Percentiles rank a stretch among this genome's conserved stretches.
Evolutionary conservation across 92 coral and sea anemone genomes (phyloP).

Genomic region (Anthopleura xanthogrammica): DNA sequence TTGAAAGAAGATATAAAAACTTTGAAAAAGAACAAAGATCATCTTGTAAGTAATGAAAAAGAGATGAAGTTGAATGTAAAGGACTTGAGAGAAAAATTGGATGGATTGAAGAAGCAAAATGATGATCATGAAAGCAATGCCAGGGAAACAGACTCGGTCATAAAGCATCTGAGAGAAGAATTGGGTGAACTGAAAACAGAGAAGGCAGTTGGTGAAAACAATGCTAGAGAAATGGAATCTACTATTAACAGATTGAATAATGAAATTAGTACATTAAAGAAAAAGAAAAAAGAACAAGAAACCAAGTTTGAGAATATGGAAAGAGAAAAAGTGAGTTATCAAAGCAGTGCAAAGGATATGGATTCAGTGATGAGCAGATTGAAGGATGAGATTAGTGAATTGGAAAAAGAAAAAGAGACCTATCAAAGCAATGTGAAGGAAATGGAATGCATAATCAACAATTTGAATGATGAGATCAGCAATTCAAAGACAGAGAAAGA

Average conservation of each 20-base stretch:
- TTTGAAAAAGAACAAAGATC: constrained; percentile 12
- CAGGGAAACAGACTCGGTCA: neutral
- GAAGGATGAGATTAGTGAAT: neutral
- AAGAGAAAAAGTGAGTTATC: neutral
- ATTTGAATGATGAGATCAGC: neutral
- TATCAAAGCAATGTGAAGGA: neutral
- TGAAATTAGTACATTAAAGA: neutral
- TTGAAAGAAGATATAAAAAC: constrained; percentile 9
- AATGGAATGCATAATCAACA: neutral
- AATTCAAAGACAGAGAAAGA: neutral
- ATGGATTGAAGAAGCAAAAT: neutral
- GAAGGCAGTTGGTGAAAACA: neutral
- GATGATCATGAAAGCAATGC: neutral
- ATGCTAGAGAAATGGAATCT: neutral
- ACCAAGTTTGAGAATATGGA: neutral
- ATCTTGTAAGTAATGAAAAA: neutral
- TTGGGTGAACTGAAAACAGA: neutral
- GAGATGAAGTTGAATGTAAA: neutral
- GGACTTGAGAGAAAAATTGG: neutral
- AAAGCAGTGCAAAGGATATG: neutral
- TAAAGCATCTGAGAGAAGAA: neutral
- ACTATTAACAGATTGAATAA: neutral
- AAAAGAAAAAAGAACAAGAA: neutral
- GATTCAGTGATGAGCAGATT: neutral
- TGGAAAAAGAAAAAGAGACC: neutral